A percentile compares a stretch with the other conserved stretches of the same genome.
Evolutionary conservation across 2,113 vertebrate species (phyloP).

Genomic region (Mustelus asterias): DNA sequence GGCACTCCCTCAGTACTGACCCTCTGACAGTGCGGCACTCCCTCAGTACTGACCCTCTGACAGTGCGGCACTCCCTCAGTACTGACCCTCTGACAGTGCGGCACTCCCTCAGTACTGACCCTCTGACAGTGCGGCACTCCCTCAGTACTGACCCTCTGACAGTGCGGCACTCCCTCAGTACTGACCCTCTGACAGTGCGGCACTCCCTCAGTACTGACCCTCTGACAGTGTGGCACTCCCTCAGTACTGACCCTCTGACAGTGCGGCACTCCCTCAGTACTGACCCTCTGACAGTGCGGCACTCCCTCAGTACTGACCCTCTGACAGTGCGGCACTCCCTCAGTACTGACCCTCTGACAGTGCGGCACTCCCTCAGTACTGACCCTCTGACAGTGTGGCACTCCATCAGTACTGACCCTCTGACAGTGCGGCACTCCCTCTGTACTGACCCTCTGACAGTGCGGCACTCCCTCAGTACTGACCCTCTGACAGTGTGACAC

Average conservation of each 20-base stretch:
- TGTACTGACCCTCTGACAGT: neutral
- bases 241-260: neutral
- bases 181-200: neutral
- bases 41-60: too few relatives aligned
- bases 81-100: too few relatives aligned
- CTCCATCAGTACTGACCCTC: neutral
- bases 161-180: too few relatives aligned
- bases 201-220: neutral
- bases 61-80: too few relatives aligned
- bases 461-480: neutral
- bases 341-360: neutral
- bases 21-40: too few relatives aligned
- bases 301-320: neutral
- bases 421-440: neutral
- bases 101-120: too few relatives aligned
- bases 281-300: neutral
- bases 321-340: neutral
- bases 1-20: too few relatives aligned
- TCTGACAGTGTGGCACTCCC: neutral
- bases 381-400: neutral
- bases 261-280: neutral
- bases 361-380: neutral
- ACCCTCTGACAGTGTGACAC: neutral
- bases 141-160: too few relatives aligned
- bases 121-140: too few relatives aligned